Evolutionary conservation across 2,888 invertebrate genomes (phyloP), one percentile per base, ranked within the genome.

Genomic region (Griposia aprilina): DNA sequence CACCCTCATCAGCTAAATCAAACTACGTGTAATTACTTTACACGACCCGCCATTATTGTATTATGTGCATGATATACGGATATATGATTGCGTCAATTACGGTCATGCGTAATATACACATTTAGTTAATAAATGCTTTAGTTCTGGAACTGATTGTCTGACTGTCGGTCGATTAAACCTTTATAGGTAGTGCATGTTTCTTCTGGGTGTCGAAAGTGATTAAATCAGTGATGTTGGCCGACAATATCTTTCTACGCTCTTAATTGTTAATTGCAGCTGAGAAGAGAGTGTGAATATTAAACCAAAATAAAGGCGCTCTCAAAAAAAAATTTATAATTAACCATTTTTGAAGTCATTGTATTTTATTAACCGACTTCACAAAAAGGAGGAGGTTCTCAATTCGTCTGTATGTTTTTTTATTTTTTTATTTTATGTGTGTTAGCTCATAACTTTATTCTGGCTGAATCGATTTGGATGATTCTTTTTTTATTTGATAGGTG

Each of bases 1-100:
- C 65, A 77, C 70, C 79, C 83, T 83, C 89, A 88, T 85, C 81
- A 83, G 79, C 74, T 81, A 87, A 88, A 87, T 88, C 87, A 88
- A 87, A 88, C 85, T 85, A 78, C 63, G 68, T 81, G 76, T 83
- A 81, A 85, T 87, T 82, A 88, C 81, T 85, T 85, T 74, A 76
- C 74, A 85, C 78, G 78, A 78, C 59, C 74, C 63, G 26, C 79
- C 76, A 78, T 86, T 87, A 85, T 78, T 76, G 78, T 81, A 71
- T 88, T 87, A 85, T 80, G 85, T 63, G 79, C 81, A 82, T 87
- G 87, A 84, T 84, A 82, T 87, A 83, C 59, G 76, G 70, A 76
- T 74, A 77, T 71, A 68, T 79, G 73, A 83, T 85, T 79, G 76
- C 65, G 62, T 80, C 81, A 87, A 83, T 88, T 78, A 87, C 41